Conservation (phyloP, 2,888 invertebrate genomes). For the Lottia scabra region DNA sequence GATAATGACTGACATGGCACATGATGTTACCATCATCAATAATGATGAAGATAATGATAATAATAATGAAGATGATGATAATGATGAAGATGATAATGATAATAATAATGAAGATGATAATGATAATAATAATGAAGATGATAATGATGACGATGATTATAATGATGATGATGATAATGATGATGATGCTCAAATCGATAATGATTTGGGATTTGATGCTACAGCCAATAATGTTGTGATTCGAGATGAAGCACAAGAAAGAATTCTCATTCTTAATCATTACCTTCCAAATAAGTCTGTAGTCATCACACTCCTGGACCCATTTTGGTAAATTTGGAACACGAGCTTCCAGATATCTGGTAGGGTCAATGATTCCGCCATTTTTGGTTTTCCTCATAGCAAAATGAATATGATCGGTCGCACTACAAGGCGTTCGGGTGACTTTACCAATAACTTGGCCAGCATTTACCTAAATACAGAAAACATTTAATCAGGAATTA, state of each 20-base stretch:
- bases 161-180: no score
- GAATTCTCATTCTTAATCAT: neutral
- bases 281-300: slow-evolving; percentile 44
- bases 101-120: no score
- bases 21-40: no score
- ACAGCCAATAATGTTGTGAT: slow-evolving; percentile 4
- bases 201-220: slow-evolving; percentile 25
- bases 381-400: slow-evolving; percentile 37
- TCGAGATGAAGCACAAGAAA: slow-evolving; percentile 3
- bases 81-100: no score
- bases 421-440: slow-evolving; percentile 27
- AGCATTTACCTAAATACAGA: slow-evolving; percentile 37
- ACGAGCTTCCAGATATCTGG: slow-evolving; percentile 36
- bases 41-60: no score
- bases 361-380: slow-evolving; percentile 35
- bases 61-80: no score
- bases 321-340: slow-evolving; percentile 38
- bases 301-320: slow-evolving; percentile 49
- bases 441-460: slow-evolving; percentile 45
- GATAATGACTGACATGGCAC: no score
- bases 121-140: no score
- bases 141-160: no score
- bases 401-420: slow-evolving; percentile 47
- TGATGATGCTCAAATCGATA: no score
- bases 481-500: no score